These are phyloP conservation scores for Drosophila parvula DNA, from an alignment of 1,140 invertebrate species.

Conservation along the genomic window DNA sequence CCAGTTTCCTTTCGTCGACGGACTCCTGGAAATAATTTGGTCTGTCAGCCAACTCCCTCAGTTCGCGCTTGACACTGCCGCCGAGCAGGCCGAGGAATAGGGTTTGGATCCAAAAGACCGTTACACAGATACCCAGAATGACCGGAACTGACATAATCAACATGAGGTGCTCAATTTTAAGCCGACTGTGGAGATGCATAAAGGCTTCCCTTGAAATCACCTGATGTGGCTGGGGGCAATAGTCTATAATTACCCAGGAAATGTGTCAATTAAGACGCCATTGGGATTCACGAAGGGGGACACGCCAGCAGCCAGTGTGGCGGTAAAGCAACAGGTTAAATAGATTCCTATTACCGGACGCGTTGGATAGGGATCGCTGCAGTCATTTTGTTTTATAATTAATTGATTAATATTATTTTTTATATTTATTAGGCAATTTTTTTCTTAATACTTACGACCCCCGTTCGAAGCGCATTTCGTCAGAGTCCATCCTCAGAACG, in stretches of 20 bases:
- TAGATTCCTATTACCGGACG: conserved; percentile 50
- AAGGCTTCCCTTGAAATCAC: background rate
- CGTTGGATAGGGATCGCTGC: conserved; percentile 17
- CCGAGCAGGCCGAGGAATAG: conserved; percentile 44
- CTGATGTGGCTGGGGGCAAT: no score
- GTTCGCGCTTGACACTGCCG: conserved; percentile 6
- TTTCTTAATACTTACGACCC: conserved; percentile 48
- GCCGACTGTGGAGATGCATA: background rate
- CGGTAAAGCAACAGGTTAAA: conserved; percentile 43
- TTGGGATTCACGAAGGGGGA: conserved; percentile 63
- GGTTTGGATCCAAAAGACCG: conserved; percentile 51
- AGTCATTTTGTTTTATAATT: no score
- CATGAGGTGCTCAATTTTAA: background rate
- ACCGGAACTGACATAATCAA: conserved; percentile 6
- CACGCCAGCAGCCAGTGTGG: conserved; percentile 33
- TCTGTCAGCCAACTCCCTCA: background rate
- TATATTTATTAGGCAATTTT: background rate
- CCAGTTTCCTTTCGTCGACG: conserved; percentile 10
- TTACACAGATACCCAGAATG: conserved; percentile 1
- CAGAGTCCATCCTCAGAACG: conserved; percentile 13
- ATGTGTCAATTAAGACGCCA: background rate
- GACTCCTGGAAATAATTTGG: background rate
- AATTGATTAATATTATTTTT: background rate
- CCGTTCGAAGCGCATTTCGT: conserved; percentile 47
- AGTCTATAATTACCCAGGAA: conserved; percentile 14